Percentiles rank a stretch among this genome's conserved stretches.
Conservation (phyloP, 2,113 vertebrate species). For the Tragelaphus buxtoni region DNA sequence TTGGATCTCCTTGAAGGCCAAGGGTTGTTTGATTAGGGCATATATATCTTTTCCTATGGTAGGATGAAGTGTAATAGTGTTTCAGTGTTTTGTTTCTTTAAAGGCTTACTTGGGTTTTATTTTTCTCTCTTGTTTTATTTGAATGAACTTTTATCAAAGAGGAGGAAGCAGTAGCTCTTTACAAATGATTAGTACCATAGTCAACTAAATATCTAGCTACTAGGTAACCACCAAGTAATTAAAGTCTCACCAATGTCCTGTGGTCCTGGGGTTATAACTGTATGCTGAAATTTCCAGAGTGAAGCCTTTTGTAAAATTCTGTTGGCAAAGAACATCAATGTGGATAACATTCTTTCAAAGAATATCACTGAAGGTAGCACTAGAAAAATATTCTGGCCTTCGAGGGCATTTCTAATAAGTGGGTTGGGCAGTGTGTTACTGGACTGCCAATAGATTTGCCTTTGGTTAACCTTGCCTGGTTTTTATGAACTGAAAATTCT, state of each 20-base stretch:
- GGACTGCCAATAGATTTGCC: conserved; percentile 17
- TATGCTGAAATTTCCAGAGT: conserved; percentile 55
- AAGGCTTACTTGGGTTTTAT: background rate
- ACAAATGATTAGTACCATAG: background rate
- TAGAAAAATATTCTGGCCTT: conserved; percentile 63
- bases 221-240: background rate
- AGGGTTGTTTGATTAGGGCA: background rate
- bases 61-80: background rate
- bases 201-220: background rate
- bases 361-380: background rate
- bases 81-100: background rate
- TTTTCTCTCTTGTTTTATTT: background rate
- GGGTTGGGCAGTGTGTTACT: conserved; percentile 34
- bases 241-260: background rate
- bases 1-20: no score
- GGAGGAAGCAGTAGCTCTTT: background rate
- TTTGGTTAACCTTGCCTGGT: conserved; percentile 22
- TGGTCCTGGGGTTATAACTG: background rate
- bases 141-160: background rate
- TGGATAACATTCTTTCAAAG: background rate
- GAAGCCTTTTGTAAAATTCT: conserved; percentile 26
- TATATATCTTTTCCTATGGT: background rate
- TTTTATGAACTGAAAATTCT: conserved; percentile 32
- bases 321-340: background rate
- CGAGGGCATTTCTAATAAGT: conserved; percentile 63